Conservation (phyloP, 2,797 vertebrate species). For the Schizopygopsis pylzovi region DNA sequence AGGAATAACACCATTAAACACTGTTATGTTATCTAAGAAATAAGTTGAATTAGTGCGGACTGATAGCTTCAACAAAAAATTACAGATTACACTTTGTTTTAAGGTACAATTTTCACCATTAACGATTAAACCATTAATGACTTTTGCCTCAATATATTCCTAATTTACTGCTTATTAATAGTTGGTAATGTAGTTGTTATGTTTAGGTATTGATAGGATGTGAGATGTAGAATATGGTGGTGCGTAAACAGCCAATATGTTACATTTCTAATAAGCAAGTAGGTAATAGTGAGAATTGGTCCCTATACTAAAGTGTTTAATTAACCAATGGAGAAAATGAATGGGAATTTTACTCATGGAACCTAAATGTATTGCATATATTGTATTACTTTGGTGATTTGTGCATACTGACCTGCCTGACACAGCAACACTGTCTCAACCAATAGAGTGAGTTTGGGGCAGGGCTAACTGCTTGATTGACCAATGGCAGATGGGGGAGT, state of each 20-base stretch:
- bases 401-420: background rate
- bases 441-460: background rate
- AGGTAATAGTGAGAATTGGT: background rate
- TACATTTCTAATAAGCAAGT: background rate
- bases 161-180: background rate
- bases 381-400: background rate
- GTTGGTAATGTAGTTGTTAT: background rate
- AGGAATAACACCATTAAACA: background rate
- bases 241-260: background rate
- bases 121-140: background rate
- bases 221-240: background rate
- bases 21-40: background rate
- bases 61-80: background rate
- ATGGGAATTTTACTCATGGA: background rate
- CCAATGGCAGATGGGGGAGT: background rate
- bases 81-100: background rate
- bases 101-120: background rate
- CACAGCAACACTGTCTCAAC: background rate
- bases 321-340: background rate
- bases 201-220: background rate
- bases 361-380: background rate
- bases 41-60: background rate
- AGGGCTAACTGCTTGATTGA: background rate
- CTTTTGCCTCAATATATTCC: background rate
- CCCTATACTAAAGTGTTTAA: background rate